phyloP scores from a whole-genome alignment of 2,797 vertebrate species.

The Paramormyrops hopkinsi region DNA sequence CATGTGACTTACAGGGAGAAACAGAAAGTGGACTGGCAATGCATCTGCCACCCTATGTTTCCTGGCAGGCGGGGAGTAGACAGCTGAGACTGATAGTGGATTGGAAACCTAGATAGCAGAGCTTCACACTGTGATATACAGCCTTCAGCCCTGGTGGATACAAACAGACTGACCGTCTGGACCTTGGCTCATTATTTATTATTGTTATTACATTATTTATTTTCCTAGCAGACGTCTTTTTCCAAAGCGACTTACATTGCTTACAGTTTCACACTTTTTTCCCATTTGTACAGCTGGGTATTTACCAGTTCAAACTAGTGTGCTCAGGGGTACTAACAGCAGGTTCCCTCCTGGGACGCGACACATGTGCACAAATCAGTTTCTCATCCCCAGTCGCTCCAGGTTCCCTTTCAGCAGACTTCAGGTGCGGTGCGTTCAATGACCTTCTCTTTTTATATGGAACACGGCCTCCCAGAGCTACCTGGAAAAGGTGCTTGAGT shows the following conservation, averaged over 20 bases:
- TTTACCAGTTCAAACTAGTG: slow-evolving; percentile 13
- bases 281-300: slow-evolving; percentile 19
- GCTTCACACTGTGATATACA: not conserved
- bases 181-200: slow-evolving; percentile 7
- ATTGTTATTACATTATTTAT: slow-evolving; percentile 13
- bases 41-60: not conserved
- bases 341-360: slow-evolving; percentile 1
- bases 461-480: not conserved
- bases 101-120: not conserved
- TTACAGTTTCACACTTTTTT: slow-evolving; percentile 1
- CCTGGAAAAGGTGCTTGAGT: not conserved
- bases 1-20: not conserved
- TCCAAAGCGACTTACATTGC: slow-evolving; percentile 16
- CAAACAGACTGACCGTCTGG: not conserved
- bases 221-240: slow-evolving; percentile 10
- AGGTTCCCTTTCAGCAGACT: slow-evolving; percentile 2
- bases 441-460: not conserved
- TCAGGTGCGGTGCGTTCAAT: not conserved
- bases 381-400: not conserved
- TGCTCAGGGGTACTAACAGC: slow-evolving; percentile 15
- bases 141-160: not conserved
- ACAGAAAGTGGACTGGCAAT: not conserved
- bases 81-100: not conserved
- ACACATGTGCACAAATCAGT: not conserved
- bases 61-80: not conserved